phyloP scores from a whole-genome alignment of 2,113 vertebrate genomes.

The Hippocampus zosterae region DNA sequence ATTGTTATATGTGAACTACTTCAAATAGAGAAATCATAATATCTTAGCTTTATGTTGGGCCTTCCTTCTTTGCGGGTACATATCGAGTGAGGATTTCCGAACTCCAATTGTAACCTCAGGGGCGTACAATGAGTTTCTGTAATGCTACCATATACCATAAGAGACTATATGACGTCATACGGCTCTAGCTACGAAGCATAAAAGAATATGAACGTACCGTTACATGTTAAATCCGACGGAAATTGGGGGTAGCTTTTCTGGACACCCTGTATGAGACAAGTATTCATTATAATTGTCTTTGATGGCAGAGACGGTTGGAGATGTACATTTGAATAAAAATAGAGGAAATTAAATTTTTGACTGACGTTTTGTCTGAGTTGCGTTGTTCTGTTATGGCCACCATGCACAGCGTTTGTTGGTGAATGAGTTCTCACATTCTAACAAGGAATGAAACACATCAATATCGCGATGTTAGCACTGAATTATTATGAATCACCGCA shows the following conservation, averaged over 20 bases:
- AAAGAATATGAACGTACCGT: too few species aligned
- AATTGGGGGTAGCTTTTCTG: background rate
- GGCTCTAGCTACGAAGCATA: too few species aligned
- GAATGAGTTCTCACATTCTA: too few species aligned
- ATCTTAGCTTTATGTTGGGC: too few species aligned
- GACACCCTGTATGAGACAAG: constrained; percentile 68
- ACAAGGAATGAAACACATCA: too few species aligned
- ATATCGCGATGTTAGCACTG: too few species aligned
- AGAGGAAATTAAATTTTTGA: constrained; percentile 82
- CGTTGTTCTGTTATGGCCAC: constrained; percentile 7
- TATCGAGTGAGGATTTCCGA: background rate
- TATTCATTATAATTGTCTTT: constrained; percentile 90
- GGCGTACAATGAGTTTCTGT: too few species aligned
- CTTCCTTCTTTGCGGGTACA: too few species aligned
- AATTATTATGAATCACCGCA: too few species aligned
- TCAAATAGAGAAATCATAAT: background rate
- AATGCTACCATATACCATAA: too few species aligned
- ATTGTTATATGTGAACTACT: background rate
- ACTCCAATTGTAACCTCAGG: too few species aligned
- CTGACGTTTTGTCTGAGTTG: constrained; percentile 62
- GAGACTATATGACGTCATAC: too few species aligned
- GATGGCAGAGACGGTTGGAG: constrained; percentile 65
- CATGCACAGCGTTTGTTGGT: background rate
- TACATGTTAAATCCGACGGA: background rate
- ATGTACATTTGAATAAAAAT: constrained; percentile 91